Conservation (phyloP, 2,888 invertebrate genomes). For the Rhabditoides inermis region DNA sequence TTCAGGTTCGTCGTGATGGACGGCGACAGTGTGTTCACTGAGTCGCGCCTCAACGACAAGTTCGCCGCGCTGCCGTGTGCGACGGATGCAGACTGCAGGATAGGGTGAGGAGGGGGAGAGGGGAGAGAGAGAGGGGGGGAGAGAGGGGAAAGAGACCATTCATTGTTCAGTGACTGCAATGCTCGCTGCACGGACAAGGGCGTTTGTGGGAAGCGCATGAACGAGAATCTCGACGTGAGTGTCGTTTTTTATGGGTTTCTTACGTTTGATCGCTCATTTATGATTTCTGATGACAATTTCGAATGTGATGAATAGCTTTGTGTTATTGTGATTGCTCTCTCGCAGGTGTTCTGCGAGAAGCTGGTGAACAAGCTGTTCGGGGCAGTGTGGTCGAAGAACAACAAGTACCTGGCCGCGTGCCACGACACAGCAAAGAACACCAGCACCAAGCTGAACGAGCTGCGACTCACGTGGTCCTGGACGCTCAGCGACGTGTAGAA, state of each 20-base stretch:
- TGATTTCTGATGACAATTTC: no score
- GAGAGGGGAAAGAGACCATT: not conserved
- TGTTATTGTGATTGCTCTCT: no score
- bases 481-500: constrained; percentile 43
- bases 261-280: no score
- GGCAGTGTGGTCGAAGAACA: constrained; percentile 49
- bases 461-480: constrained; percentile 50
- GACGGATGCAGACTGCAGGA: constrained; percentile 46
- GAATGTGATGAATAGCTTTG: no score
- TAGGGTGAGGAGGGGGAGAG: constrained; percentile 10
- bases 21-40: constrained; percentile 49
- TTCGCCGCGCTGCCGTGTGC: constrained; percentile 31
- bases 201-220: constrained; percentile 40
- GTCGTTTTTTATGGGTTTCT: not conserved
- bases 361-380: constrained; percentile 48
- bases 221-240: constrained; percentile 50
- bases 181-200: constrained; percentile 31
- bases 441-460: constrained; percentile 41
- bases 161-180: constrained; percentile 34
- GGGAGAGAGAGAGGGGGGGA: no score
- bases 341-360: constrained; percentile 52
- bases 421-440: constrained; percentile 37
- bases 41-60: constrained; percentile 34
- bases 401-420: constrained; percentile 50
- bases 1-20: constrained; percentile 50